phyloP scores from a whole-genome alignment of 2,113 vertebrate species.

The Malurus alboscapulatus region DNA sequence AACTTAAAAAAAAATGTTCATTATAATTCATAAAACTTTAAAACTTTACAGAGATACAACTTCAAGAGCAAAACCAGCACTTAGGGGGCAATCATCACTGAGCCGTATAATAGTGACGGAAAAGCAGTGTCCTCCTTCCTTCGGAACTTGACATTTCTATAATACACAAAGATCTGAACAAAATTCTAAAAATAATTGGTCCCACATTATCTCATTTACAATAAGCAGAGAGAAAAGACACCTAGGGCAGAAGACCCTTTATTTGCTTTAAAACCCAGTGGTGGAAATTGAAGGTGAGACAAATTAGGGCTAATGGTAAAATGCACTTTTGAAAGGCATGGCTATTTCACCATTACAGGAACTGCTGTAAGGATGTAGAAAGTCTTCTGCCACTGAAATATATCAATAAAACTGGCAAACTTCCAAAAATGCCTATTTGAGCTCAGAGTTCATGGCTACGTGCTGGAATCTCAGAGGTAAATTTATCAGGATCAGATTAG shows the following conservation, averaged over 20 bases:
- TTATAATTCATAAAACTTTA: not conserved
- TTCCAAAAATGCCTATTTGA: not conserved
- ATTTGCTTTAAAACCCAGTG: not conserved
- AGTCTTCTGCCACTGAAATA: not conserved
- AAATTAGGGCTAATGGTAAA: not conserved
- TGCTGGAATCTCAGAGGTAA: not conserved
- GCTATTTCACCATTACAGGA: not conserved
- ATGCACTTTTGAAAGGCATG: not conserved
- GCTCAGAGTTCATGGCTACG: not conserved
- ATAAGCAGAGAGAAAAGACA: not conserved
- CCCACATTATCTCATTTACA: not conserved
- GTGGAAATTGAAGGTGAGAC: not conserved
- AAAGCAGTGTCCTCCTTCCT: not conserved
- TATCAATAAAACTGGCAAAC: not conserved
- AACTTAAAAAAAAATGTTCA: not conserved
- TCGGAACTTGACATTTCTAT: not conserved
- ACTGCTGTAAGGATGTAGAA: not conserved
- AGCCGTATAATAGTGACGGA: not conserved
- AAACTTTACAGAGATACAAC: not conserved
- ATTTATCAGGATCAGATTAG: not conserved
- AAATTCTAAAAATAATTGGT: slow-evolving; percentile 26
- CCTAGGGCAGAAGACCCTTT: not conserved
- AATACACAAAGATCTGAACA: not conserved
- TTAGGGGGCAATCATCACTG: not conserved
- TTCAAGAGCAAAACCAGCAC: not conserved